phyloP scores from a whole-genome alignment of 2,888 invertebrate genomes.

The Drosophila mettleri region DNA sequence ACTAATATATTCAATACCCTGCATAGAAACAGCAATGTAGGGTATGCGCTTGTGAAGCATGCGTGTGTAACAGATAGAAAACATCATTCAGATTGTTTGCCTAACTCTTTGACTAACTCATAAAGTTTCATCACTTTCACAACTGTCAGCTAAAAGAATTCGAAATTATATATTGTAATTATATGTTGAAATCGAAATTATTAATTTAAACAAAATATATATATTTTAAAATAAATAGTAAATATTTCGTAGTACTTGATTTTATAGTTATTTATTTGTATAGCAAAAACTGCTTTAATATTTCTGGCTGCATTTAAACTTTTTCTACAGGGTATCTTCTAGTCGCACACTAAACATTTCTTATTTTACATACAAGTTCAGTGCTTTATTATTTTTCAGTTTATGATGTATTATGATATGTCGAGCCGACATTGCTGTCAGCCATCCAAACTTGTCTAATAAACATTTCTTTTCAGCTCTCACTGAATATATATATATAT shows the following conservation, averaged over 20 bases:
- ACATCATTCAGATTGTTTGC: neutral
- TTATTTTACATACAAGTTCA: conserved; percentile 7
- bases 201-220: too few relatives aligned
- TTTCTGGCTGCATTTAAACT: neutral
- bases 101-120: neutral
- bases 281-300: too few relatives aligned
- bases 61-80: neutral
- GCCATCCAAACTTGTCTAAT: conserved; percentile 63
- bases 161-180: too few relatives aligned
- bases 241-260: too few relatives aligned
- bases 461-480: conserved; percentile 53
- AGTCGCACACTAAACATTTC: neutral
- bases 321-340: neutral
- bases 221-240: neutral
- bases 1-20: neutral
- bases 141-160: too few relatives aligned
- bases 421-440: conserved; percentile 24
- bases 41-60: neutral
- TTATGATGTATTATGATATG: conserved; percentile 52
- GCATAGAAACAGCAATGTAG: neutral
- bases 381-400: conserved; percentile 23
- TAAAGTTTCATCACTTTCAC: too few relatives aligned
- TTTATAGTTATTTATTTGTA: too few relatives aligned
- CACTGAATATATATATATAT: conserved; percentile 17
- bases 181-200: too few relatives aligned